Conservation (phyloP, 1,140 invertebrate genomes). For the Dryas iulia region DNA sequence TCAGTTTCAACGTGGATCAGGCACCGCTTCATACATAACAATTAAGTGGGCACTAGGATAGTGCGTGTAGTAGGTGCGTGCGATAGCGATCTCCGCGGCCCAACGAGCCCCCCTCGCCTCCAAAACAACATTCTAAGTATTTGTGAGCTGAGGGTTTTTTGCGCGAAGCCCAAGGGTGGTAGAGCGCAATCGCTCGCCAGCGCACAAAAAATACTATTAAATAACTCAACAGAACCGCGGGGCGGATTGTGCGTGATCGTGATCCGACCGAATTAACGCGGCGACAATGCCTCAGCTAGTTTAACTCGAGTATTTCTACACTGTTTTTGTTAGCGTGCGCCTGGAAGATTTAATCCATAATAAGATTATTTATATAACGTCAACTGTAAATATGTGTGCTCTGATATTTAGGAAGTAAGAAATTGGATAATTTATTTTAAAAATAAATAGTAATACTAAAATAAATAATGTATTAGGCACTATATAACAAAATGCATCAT, state of each 20-base stretch:
- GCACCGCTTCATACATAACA: conserved; percentile 61
- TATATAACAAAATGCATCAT: too few relatives aligned
- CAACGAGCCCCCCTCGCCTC: conserved; percentile 52
- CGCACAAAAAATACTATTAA: conserved; percentile 79
- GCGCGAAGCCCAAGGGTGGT: conserved; percentile 74
- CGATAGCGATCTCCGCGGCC: conserved; percentile 73
- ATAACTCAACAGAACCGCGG: conserved; percentile 76
- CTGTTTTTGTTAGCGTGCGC: conserved; percentile 36
- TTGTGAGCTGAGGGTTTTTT: conserved; percentile 75
- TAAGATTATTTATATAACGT: conserved; percentile 31
- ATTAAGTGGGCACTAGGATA: conserved; percentile 76
- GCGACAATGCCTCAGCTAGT: conserved; percentile 54
- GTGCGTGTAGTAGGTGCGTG: conserved; percentile 78
- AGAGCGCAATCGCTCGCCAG: conserved; percentile 71
- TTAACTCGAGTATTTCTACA: conserved; percentile 41
- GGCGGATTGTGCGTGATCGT: conserved; percentile 74
- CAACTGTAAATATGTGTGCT: neutral
- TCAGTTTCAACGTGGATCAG: conserved; percentile 36
- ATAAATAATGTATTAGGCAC: too few relatives aligned
- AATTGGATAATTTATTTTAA: neutral
- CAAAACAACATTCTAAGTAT: conserved; percentile 77
- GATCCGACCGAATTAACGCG: conserved; percentile 70
- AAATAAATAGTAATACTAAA: too few relatives aligned
- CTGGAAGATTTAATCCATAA: conserved; percentile 36
- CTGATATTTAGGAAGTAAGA: neutral